phyloP scores from a whole-genome alignment of 1,140 invertebrate genomes.

The Maniola jurtina region DNA sequence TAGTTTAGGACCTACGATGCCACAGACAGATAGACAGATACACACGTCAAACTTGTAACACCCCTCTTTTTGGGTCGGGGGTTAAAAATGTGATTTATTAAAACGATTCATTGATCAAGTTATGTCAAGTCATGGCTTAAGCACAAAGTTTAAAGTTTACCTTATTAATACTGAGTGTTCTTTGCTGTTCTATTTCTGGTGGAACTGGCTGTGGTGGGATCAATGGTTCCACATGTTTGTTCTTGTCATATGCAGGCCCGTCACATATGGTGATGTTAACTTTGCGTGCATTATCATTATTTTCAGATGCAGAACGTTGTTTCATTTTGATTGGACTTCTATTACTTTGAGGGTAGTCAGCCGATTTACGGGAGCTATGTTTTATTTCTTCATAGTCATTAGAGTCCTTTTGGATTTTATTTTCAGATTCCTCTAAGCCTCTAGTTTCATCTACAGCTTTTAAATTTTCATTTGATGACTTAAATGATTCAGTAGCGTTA shows the following conservation, averaged over 20 bases:
- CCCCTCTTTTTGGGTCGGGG: too few species aligned
- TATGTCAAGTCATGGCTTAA: not conserved
- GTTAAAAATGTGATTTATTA: too few species aligned
- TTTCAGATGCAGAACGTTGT: conserved; percentile 30
- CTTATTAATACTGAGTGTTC: conserved; percentile 88
- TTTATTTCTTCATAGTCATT: conserved; percentile 24
- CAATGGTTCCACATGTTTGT: conserved; percentile 70
- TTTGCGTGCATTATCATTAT: conserved; percentile 62
- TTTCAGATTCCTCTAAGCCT: conserved; percentile 3
- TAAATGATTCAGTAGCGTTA: not conserved
- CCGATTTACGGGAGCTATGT: conserved; percentile 30
- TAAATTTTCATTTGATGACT: conserved; percentile 4
- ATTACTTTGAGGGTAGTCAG: conserved; percentile 24
- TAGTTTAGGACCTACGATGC: too few species aligned
- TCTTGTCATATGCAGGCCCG: conserved; percentile 78
- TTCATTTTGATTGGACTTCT: conserved; percentile 33
- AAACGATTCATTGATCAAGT: not conserved
- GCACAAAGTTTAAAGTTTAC: conserved; percentile 57
- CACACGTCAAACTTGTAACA: too few species aligned
- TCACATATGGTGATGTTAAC: conserved; percentile 78
- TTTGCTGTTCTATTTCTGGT: conserved; percentile 87
- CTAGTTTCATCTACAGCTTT: conserved; percentile 3
- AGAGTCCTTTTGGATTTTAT: conserved; percentile 24
- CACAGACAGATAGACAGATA: too few species aligned
- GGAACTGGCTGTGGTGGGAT: conserved; percentile 81